Evolutionary conservation across 2,888 invertebrate genomes (phyloP), one percentile per base, ranked within the genome.

Genomic region (Pammene fasciana): DNA sequence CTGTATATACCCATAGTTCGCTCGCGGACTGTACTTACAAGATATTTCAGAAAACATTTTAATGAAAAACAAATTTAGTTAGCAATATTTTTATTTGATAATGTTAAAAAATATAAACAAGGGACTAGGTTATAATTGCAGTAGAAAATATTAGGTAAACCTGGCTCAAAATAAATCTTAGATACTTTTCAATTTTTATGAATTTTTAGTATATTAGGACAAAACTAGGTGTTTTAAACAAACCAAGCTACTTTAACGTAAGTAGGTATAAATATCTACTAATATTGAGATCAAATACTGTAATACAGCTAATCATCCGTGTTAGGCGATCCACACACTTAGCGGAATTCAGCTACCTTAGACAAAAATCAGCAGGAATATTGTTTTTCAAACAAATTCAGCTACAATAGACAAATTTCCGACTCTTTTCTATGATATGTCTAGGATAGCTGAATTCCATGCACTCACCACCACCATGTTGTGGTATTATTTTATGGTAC

Each of bases 81-180:
- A n/a, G 38, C 9, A 16, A 56, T 38, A 56, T 56, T 11, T 56
- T 57, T 18, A 18, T 57, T 57, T 43, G 13, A 56, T 57, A 41
- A 18, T 57, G 18, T 57, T 57, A 16, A 13, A 41, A 14, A 41
- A 16, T 16, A 41, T 38, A 18, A 16, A 43, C 16, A 57, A 57
- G 14, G n/a, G 55, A 55, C 55, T 55, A 55, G 56, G 38, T 56
- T 41, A 55, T 26, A 41, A 56, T 16, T 56, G 41, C 41, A 52
- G 13, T 52, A 13, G 26, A 48, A 16, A 48, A 0, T 48, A 48
- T 48, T 48, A 16, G 16, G 5, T 48, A 48, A 48, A 13, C 16
- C 46, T 46, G 13, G 8, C 13, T 43, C 8, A 57, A 11, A 43
- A 16, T 14, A 14, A 55, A 9, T 13, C 52, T 11, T 50, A 26